Percentiles rank a stretch among this genome's conserved stretches.
Evolutionary conservation across 1,140 invertebrate genomes (phyloP).

Genomic region (Drosophila sproati): DNA sequence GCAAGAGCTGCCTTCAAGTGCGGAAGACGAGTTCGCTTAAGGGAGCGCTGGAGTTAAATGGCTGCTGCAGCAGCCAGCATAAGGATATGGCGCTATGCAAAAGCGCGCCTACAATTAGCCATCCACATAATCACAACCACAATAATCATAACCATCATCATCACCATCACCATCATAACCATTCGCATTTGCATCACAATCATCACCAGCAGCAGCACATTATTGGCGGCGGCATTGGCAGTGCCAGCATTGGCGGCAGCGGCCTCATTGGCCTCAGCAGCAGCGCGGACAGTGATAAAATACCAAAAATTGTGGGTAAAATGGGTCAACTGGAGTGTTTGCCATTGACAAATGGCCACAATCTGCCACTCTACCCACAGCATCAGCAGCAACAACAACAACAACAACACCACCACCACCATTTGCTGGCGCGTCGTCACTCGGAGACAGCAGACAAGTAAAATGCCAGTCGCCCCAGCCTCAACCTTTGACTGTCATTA

Average conservation of each 20-base stretch:
- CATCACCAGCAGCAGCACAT: slow-evolving; percentile 47
- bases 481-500: slow-evolving; percentile 32
- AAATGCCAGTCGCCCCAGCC: slow-evolving; percentile 8
- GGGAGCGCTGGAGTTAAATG: slow-evolving; percentile 63
- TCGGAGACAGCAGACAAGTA: slow-evolving; percentile 72
- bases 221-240: slow-evolving; percentile 58
- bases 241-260: slow-evolving; percentile 71
- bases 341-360: slow-evolving; percentile 66
- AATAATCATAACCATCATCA: slow-evolving; percentile 31
- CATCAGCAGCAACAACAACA: slow-evolving; percentile 43
- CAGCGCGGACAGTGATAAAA: slow-evolving; percentile 78
- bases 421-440: slow-evolving; percentile 65
- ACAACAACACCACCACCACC: slow-evolving; percentile 53
- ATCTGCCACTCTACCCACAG: slow-evolving; percentile 53
- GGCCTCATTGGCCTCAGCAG: slow-evolving; percentile 53
- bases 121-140: slow-evolving; percentile 44
- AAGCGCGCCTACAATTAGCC: slow-evolving; percentile 70
- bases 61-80: slow-evolving; percentile 6
- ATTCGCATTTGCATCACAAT: slow-evolving; percentile 10
- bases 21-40: slow-evolving; percentile 77
- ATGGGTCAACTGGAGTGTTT: slow-evolving; percentile 78
- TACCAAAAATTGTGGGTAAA: slow-evolving; percentile 85
- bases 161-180: slow-evolving; percentile 12
- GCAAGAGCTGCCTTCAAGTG: slow-evolving; percentile 61
- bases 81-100: slow-evolving; percentile 59